These are phyloP conservation scores for rat (Rattus norvegicus) DNA, from an alignment of 2,113 vertebrate genomes.

Conservation along the genomic window DNA sequence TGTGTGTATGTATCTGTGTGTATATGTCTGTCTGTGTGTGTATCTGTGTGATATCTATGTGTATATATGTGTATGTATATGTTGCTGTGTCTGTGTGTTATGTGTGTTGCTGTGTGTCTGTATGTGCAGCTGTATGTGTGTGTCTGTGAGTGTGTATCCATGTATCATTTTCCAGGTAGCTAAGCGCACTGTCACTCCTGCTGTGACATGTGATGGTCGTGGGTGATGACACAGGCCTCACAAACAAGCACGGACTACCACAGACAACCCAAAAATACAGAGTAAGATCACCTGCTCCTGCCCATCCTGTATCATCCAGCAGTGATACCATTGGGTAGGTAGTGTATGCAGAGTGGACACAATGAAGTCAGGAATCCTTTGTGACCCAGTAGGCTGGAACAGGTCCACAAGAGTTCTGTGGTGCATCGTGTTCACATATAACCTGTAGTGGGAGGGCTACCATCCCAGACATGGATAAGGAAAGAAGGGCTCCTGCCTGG, in stretches of 20 bases:
- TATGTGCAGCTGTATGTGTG: not conserved
- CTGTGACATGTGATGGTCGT: too few relatives aligned
- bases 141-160: not conserved
- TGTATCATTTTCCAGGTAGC: not conserved
- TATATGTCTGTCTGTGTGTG: too few relatives aligned
- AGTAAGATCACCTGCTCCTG: not conserved
- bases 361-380: too few relatives aligned
- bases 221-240: not conserved
- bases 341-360: not conserved
- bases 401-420: not conserved
- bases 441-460: not conserved
- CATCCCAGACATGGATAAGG: not conserved
- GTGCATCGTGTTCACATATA: not conserved
- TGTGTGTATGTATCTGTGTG: too few relatives aligned
- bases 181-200: not conserved
- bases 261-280: too few relatives aligned
- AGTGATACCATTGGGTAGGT: accelerated
- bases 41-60: too few relatives aligned
- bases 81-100: not conserved
- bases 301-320: too few relatives aligned
- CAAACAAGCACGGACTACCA: too few relatives aligned
- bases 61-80: too few relatives aligned
- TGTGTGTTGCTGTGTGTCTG: not conserved
- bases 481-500: not conserved
- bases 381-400: not conserved